Evolutionary conservation across 2,888 invertebrate genomes (phyloP), one percentile per base, ranked within the genome.

Genomic region (Tinea trinotella): DNA sequence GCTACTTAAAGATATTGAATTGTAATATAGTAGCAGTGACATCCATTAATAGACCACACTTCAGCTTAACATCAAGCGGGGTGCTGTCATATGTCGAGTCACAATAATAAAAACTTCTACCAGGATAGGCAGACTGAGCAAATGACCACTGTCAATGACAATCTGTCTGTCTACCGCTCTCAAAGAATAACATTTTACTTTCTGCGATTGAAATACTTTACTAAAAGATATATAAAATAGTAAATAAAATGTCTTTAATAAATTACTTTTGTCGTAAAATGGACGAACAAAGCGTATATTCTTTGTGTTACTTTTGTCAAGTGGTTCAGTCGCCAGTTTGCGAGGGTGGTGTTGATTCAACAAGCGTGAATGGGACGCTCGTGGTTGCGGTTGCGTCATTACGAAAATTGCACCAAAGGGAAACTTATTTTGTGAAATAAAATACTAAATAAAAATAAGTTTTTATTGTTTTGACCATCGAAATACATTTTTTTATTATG

Each of bases 341-440:
- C 40, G 2, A 19, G 46, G 61, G 56, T 60, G 54, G 58, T 61
- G 64, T 63, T 61, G 61, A 66, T 64, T 70, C 67, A 60, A 69
- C 67, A 62, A 66, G 59, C 57, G 59, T 65, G 59, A 66, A 76
- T 70, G 67, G 68, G 69, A 66, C 62, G 60, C 56, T 82, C 81
- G 82, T 82, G 82, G 79, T 71, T 68, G 66, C 68, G 57, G 64
- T 60, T 56, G 30, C 46, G 17, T 4, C 40, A 40, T 40, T 40
- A 40, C 40, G 40, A 15, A 15, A 40, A 40, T 40, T 40, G 40
- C 40, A 40, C 6, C 24, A 24, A 24, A 9, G n/a, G n/a, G n/a
- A n/a, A n/a, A n/a, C n/a, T n/a, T n/a, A 24, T 40, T 12, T n/a
- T 13, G 12, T 2, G 13, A 40, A 40, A 40, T 40, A 40, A 40